Base-by-base conservation (phyloP, 2,888 invertebrate genomes). In the Syrphus vitripennis region DNA sequence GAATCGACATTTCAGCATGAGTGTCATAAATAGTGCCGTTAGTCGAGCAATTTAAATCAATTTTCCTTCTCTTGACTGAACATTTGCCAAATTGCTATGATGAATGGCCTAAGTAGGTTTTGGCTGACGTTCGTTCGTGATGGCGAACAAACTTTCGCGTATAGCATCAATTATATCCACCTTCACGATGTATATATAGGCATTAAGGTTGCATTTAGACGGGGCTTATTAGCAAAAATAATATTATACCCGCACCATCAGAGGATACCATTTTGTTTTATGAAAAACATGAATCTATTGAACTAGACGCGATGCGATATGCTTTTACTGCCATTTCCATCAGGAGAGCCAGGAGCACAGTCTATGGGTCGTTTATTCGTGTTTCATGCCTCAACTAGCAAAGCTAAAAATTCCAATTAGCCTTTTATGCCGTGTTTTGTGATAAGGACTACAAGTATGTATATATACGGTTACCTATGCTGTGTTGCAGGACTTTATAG, bases 21-120 rank as follows among this genome's bases (percentile, higher is more conserved):
- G 78, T 83, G 78, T 72, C 72, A 83, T 83, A 83, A 83, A 74
- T 55, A 74, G 34, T 69, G 45, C 61, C 50, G 67, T 50, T 72
- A 61, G 72, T 59, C 48, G 65, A 59, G 71, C 78, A 83, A 83
- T 83, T 83, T 83, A 83, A 83, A 83, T 83, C 83, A 83, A 83
- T 83, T 83, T 83, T 42, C 59, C 72, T 83, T 53, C 59, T 78
- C 78, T 67, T 72, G 78, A 83, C 59, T 83, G 78, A 72, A 83
- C 78, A 83, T 72, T 45, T 65, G 45, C 53, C 61, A 83, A 83
- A 83, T 83, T 83, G 83, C 83, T 69, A 67, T 83, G 72, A 78
- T 83, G 72, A 83, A 82, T 77, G 77, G 50, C 14, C 48, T 71
- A 65, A 71, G 71, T 55, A 40, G 65, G 34, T 19, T n/a, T 55